A percentile compares a stretch with the other conserved stretches of the same genome.
Conservation (phyloP, 2,797 vertebrate species). For the Numenius phaeopus region DNA sequence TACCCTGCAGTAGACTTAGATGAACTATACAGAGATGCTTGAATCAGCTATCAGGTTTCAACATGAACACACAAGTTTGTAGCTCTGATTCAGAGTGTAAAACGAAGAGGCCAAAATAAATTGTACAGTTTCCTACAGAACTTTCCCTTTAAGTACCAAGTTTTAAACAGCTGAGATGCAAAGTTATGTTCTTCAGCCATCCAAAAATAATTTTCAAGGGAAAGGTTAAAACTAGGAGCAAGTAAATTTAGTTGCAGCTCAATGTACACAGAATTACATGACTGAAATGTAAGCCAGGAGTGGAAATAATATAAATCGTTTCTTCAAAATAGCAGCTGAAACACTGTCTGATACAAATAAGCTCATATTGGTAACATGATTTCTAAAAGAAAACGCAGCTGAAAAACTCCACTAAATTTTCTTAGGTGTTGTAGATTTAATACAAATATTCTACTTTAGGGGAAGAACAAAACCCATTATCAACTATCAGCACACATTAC, state of each 20-base stretch:
- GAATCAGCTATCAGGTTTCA: conserved; percentile 21
- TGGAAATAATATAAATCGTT: background rate
- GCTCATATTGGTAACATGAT: fast-evolving
- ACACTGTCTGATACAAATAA: background rate
- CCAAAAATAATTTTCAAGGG: background rate
- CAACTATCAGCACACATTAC: background rate
- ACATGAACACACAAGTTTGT: background rate
- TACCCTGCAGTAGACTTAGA: background rate
- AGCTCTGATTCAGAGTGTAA: background rate
- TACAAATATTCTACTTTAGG: too few relatives aligned
- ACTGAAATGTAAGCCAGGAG: fast-evolving
- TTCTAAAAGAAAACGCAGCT: background rate
- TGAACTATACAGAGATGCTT: background rate
- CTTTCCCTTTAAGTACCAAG: background rate
- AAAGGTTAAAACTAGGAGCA: background rate
- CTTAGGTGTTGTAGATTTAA: background rate
- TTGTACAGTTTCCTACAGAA: background rate
- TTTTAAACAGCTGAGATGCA: background rate
- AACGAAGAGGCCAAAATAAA: background rate
- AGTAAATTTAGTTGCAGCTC: background rate
- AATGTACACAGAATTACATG: fast-evolving
- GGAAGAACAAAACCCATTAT: background rate
- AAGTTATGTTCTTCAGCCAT: background rate
- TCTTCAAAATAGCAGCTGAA: fast-evolving
- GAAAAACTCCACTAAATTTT: background rate